phyloP scores from a whole-genome alignment of 1,140 invertebrate genomes.

The Bathynomus jamesi region DNA sequence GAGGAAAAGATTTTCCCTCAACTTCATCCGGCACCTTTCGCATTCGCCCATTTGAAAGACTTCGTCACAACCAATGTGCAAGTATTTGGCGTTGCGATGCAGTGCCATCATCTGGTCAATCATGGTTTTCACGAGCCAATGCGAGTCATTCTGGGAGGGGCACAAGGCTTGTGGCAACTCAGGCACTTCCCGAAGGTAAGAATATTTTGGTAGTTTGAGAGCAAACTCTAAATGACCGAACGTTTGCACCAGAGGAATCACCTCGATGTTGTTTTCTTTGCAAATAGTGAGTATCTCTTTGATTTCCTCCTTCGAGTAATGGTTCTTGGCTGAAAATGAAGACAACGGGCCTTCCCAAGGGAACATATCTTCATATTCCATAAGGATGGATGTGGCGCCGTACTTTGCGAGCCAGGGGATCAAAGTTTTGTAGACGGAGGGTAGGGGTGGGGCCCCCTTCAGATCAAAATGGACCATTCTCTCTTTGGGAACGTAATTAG shows the following conservation, averaged over 20 bases:
- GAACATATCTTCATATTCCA: conserved; percentile 99
- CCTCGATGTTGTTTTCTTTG: conserved; percentile 57
- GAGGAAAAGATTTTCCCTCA: conserved; percentile 45
- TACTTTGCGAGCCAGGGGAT: conserved; percentile 65
- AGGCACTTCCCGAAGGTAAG: conserved; percentile 65
- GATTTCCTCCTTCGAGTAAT: conserved; percentile 65
- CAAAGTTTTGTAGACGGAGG: conserved; percentile 61
- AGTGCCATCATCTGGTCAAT: conserved; percentile 67
- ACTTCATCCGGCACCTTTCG: conserved; percentile 54
- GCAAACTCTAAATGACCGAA: conserved; percentile 92
- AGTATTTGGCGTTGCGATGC: conserved; percentile 44
- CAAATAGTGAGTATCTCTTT: conserved; percentile 56
- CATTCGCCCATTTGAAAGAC: conserved; percentile 70
- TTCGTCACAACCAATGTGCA: conserved; percentile 60
- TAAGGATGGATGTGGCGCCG: conserved; percentile 56
- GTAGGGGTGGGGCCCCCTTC: conserved; percentile 72
- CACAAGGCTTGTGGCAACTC: conserved; percentile 73
- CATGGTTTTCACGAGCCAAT: conserved; percentile 64
- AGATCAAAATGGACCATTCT: conserved; percentile 73
- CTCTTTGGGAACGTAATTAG: conserved; percentile 34
- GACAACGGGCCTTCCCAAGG: conserved; percentile 66
- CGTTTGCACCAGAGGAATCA: conserved; percentile 90
- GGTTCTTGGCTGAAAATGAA: conserved; percentile 61
- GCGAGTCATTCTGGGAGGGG: conserved; percentile 63
- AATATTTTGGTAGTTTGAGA: conserved; percentile 69